Evolutionary conservation across 2,797 vertebrate genomes (phyloP).

Genomic region (Moxostoma hubbsi): DNA sequence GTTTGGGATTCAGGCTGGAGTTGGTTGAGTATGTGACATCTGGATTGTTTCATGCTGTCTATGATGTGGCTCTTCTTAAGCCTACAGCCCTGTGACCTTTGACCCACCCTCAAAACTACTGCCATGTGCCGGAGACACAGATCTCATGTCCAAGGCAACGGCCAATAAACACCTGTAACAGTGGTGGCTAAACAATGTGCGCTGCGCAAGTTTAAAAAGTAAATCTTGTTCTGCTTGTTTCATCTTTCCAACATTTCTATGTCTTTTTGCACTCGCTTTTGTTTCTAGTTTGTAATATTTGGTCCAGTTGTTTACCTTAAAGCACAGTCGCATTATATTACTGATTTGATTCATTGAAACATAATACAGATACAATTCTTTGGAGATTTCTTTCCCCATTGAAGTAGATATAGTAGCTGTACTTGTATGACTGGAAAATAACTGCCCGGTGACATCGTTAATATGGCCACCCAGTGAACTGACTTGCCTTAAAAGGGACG

Average conservation of each 20-base stretch:
- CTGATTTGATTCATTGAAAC: too few relatives aligned
- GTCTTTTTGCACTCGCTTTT: conserved; percentile 8
- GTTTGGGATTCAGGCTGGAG: conserved; percentile 42
- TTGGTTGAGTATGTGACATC: conserved; percentile 61
- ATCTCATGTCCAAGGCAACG: conserved; percentile 70
- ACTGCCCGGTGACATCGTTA: too few relatives aligned
- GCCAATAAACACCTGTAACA: conserved; percentile 73
- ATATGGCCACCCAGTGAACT: not conserved
- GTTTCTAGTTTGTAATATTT: too few relatives aligned
- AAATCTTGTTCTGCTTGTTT: not conserved
- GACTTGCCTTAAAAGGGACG: conserved; percentile 25
- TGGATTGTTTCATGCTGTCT: conserved; percentile 59
- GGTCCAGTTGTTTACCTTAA: too few relatives aligned
- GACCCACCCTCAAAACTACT: conserved; percentile 54
- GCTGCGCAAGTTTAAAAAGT: conserved; percentile 20
- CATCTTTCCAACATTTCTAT: conserved; percentile 54
- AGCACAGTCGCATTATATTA: too few relatives aligned
- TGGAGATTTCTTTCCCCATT: not conserved
- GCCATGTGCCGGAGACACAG: conserved; percentile 66
- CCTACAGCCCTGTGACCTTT: conserved; percentile 55
- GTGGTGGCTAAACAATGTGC: conserved; percentile 40
- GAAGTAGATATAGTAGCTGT: not conserved
- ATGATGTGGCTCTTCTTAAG: conserved; percentile 57
- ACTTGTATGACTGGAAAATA: not conserved
- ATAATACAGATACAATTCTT: too few relatives aligned